Conservation (phyloP, 2,888 invertebrate species). For the Trachelus iudaicus region DNA sequence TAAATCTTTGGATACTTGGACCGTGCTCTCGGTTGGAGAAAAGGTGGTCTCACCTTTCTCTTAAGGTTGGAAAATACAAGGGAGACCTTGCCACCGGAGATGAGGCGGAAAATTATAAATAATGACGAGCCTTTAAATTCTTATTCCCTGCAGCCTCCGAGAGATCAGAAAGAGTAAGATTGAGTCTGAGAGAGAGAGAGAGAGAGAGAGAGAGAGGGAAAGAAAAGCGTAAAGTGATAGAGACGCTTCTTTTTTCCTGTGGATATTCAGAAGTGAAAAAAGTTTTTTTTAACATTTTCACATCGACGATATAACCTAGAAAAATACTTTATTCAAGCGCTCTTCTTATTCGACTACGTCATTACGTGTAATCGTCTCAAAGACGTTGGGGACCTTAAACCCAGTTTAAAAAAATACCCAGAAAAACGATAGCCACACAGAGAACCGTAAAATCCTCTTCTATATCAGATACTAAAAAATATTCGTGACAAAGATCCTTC, state of each 20-base stretch:
- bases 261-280: not conserved
- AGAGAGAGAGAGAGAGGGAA: not conserved
- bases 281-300: not conserved
- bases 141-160: slow-evolving; percentile 5
- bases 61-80: slow-evolving; percentile 45
- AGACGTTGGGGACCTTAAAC: not conserved
- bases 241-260: not conserved
- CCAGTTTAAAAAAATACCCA: too few relatives aligned
- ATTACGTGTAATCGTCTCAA: not conserved
- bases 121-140: slow-evolving; percentile 51
- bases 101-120: slow-evolving; percentile 63
- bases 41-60: slow-evolving; percentile 42
- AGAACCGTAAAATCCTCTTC: not conserved
- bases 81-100: slow-evolving; percentile 31
- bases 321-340: not conserved
- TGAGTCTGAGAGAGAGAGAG: not conserved
- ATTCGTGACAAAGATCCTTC: not conserved
- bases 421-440: not conserved
- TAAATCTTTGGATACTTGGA: not conserved
- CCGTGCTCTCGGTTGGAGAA: slow-evolving; percentile 12
- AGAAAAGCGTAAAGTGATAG: not conserved
- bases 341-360: not conserved
- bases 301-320: not conserved
- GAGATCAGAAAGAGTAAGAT: not conserved
- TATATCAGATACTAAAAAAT: not conserved